phyloP scores from a whole-genome alignment of 2,113 vertebrate species.

The Saccopteryx bilineata region DNA sequence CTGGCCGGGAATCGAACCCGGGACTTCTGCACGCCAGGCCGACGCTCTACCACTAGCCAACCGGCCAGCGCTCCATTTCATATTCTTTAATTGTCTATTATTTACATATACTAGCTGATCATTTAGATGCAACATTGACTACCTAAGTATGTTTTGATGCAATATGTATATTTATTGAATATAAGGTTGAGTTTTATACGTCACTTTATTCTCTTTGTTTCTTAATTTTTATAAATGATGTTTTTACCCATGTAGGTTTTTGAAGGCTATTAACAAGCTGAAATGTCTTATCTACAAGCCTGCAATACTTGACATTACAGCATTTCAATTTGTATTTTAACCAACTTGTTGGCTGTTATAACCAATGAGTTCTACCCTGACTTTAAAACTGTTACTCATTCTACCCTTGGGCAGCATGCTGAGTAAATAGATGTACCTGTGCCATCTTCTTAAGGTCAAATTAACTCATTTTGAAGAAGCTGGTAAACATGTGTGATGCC shows the following conservation, averaged over 20 bases:
- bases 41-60: no score
- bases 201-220: slow-evolving; percentile 54
- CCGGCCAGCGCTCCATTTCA: no score
- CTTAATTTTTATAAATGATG: slow-evolving; percentile 55
- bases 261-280: slow-evolving; percentile 62
- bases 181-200: neutral
- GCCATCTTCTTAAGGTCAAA: neutral
- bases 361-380: neutral
- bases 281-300: slow-evolving; percentile 2
- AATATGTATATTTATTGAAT: neutral
- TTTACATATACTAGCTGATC: slow-evolving; percentile 7
- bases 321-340: slow-evolving; percentile 64
- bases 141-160: neutral
- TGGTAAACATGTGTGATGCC: slow-evolving; percentile 43
- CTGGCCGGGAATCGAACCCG: no score
- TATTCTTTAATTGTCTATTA: neutral
- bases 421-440: slow-evolving; percentile 47
- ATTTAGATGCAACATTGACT: slow-evolving; percentile 32
- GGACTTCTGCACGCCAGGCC: no score
- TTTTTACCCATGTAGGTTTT: neutral
- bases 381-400: slow-evolving; percentile 55
- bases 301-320: slow-evolving; percentile 66
- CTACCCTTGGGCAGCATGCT: neutral
- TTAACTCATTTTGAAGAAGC: slow-evolving; percentile 7
- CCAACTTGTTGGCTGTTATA: slow-evolving; percentile 52